phyloP scores from a whole-genome alignment of 1,140 invertebrate genomes.

The Ips nitidus region DNA sequence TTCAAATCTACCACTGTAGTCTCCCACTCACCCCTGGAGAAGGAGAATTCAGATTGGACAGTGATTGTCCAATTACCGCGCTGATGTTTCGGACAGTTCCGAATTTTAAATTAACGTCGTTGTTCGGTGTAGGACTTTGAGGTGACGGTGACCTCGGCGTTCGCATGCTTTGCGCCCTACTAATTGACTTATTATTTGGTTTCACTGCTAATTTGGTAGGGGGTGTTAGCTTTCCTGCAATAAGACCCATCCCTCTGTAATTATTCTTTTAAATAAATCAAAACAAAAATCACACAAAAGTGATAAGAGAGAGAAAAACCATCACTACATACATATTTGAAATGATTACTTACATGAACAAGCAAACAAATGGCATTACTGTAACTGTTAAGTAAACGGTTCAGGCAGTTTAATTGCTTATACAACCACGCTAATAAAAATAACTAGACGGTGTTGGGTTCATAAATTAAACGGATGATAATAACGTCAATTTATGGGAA shows the following conservation, averaged over 20 bases:
- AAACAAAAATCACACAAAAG: neutral
- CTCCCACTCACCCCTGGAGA: conserved; percentile 10
- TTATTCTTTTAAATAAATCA: no score
- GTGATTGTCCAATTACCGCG: conserved; percentile 41
- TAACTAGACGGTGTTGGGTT: no score
- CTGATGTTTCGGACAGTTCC: conserved; percentile 46
- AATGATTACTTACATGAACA: no score
- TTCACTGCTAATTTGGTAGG: conserved; percentile 53
- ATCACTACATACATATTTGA: no score
- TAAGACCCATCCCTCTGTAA: neutral
- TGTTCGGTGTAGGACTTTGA: conserved; percentile 41
- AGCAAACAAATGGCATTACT: no score
- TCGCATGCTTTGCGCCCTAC: conserved; percentile 58
- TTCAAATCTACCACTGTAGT: neutral
- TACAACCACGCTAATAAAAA: no score
- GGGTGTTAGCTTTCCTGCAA: conserved; percentile 40
- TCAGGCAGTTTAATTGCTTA: no score
- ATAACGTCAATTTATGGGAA: no score
- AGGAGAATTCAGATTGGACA: conserved; percentile 27
- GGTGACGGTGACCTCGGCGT: conserved; percentile 54
- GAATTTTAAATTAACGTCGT: conserved; percentile 39
- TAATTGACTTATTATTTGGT: conserved; percentile 54
- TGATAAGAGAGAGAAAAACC: no score
- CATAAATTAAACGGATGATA: no score
- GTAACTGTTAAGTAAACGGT: no score